phyloP scores from a whole-genome alignment of 2,888 invertebrate genomes.

The Margaritifera margaritifera region DNA sequence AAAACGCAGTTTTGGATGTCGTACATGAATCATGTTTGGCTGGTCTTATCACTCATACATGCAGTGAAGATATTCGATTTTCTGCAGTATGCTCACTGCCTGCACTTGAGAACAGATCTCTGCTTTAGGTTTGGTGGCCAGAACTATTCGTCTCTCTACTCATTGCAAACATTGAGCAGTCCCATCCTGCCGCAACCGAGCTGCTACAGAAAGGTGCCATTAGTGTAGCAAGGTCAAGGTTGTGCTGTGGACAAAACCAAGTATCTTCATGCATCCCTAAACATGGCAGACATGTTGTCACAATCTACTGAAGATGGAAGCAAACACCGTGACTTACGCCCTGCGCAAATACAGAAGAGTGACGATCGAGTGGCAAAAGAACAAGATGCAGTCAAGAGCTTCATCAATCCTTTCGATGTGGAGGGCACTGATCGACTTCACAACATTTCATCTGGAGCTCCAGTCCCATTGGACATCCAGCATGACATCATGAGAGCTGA shows the following conservation, averaged over 20 bases:
- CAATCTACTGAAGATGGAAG: constrained; percentile 2
- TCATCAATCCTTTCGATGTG: constrained; percentile 29
- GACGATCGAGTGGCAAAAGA: no score
- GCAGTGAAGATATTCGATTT: constrained; percentile 31
- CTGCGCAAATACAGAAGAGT: constrained; percentile 26
- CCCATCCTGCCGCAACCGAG: constrained; percentile 32
- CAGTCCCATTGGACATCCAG: constrained; percentile 1
- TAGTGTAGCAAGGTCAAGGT: constrained; percentile 39
- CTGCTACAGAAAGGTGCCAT: constrained; percentile 31
- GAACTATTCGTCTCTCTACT: constrained; percentile 37
- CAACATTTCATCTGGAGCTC: constrained; percentile 24
- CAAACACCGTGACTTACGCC: constrained; percentile 28
- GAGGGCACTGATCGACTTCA: constrained; percentile 20
- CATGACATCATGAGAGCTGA: no score
- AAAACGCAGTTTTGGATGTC: constrained; percentile 33
- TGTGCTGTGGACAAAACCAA: background rate
- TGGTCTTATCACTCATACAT: constrained; percentile 19
- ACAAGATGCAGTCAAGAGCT: constrained; percentile 19
- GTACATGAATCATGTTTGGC: constrained; percentile 33
- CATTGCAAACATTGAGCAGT: constrained; percentile 23
- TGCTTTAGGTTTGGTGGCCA: constrained; percentile 39
- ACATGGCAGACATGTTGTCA: constrained; percentile 28
- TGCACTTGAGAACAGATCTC: constrained; percentile 24
- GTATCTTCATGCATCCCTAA: constrained; percentile 17
- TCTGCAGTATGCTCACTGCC: constrained; percentile 17